Evolutionary conservation across 2,888 invertebrate genomes (phyloP).

Genomic region (Griposia aprilina): DNA sequence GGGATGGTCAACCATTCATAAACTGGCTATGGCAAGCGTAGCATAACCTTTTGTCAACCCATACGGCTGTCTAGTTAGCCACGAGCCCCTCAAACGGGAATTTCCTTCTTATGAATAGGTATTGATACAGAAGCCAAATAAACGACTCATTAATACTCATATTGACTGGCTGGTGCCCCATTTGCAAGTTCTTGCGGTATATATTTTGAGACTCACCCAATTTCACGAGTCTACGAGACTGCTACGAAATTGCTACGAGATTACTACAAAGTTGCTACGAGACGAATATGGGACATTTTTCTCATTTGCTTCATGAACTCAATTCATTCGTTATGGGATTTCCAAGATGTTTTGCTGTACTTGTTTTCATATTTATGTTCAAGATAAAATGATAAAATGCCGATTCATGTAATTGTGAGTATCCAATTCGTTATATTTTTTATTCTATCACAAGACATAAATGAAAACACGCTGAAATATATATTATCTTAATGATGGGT

Average conservation of each 20-base stretch:
- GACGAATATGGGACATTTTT: not conserved
- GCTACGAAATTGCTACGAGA: constrained; percentile 39
- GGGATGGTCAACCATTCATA: not conserved
- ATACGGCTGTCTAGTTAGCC: not conserved
- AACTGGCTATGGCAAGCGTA: not conserved
- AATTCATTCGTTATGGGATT: not conserved
- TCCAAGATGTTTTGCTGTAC: not conserved
- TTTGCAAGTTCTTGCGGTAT: constrained; percentile 11
- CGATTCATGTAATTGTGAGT: not conserved
- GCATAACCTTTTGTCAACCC: not conserved
- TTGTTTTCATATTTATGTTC: not conserved
- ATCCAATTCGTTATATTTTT: not conserved
- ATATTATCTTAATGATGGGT: constrained; percentile 9
- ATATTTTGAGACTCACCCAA: not conserved
- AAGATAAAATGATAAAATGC: not conserved
- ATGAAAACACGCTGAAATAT: not conserved
- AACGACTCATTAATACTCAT: not conserved
- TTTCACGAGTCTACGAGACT: constrained; percentile 39
- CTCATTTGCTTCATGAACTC: not conserved
- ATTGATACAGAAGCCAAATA: not conserved
- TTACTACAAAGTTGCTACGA: constrained; percentile 31
- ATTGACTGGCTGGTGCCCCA: not conserved
- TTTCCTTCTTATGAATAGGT: not conserved
- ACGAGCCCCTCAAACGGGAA: not conserved
- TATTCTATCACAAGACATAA: not conserved